Conservation (phyloP, 2,113 vertebrate species). For the Himantopus leucocephalus region DNA sequence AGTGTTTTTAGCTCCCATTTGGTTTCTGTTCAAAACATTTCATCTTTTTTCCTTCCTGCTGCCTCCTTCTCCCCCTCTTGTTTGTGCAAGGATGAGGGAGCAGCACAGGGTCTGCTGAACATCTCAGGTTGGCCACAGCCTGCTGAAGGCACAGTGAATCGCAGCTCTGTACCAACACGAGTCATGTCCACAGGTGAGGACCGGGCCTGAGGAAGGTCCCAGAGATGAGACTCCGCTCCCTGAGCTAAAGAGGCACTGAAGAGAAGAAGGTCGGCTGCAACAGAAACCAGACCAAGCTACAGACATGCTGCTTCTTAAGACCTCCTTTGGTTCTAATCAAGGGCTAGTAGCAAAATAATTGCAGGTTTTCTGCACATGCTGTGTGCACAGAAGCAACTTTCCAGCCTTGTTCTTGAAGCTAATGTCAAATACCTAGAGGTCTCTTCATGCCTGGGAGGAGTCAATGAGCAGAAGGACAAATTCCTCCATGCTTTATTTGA, state of each 20-base stretch:
- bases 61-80: neutral
- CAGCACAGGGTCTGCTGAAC: neutral
- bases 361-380: neutral
- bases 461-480: neutral
- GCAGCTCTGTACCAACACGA: neutral
- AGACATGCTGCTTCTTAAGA: neutral
- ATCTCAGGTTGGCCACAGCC: neutral
- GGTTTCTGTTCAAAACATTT: neutral
- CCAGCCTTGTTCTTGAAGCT: neutral
- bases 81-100: neutral
- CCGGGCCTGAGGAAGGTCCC: neutral
- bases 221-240: neutral
- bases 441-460: neutral
- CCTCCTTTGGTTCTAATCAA: neutral
- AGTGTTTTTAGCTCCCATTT: neutral
- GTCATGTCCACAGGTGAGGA: fast-evolving
- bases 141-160: neutral
- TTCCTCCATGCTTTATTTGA: neutral
- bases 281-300: neutral
- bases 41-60: neutral
- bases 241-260: neutral
- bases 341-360: neutral
- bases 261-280: neutral
- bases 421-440: neutral
- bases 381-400: neutral